A percentile compares a stretch with the other conserved stretches of the same genome.
These are phyloP conservation scores for Malurus alboscapulatus DNA, from an alignment of 2,113 vertebrate genomes.

Conservation along the genomic window DNA sequence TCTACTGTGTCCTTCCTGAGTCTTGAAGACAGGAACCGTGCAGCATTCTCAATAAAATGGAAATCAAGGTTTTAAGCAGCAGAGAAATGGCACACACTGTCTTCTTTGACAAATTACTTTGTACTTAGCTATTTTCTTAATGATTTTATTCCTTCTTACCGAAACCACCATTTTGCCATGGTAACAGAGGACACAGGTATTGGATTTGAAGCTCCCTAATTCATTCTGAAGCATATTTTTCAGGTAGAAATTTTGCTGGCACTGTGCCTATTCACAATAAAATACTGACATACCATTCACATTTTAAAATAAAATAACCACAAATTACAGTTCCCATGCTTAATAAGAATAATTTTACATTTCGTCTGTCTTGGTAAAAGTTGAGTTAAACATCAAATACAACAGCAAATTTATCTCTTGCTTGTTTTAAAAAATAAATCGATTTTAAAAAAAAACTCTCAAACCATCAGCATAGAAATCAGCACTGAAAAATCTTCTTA, in stretches of 20 bases:
- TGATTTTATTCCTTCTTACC: neutral
- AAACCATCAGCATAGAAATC: neutral
- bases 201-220: neutral
- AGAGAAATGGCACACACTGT: neutral
- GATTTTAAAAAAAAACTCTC: fast-evolving
- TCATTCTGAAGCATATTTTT: neutral
- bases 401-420: neutral
- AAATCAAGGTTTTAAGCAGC: neutral
- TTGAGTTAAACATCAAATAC: neutral
- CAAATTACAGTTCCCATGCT: neutral
- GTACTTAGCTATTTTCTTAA: neutral
- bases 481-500: neutral
- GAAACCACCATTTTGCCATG: neutral
- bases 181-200: neutral
- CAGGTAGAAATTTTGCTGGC: neutral
- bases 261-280: neutral
- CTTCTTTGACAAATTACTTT: neutral
- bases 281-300: neutral
- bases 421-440: neutral
- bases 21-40: neutral
- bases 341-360: neutral
- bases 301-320: neutral
- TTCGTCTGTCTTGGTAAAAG: neutral
- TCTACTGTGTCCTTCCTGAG: neutral
- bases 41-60: neutral